Evolutionary conservation across 2,888 invertebrate species (phyloP), one percentile per base, ranked within the genome.

Genomic region (Microdon myrmicae): DNA sequence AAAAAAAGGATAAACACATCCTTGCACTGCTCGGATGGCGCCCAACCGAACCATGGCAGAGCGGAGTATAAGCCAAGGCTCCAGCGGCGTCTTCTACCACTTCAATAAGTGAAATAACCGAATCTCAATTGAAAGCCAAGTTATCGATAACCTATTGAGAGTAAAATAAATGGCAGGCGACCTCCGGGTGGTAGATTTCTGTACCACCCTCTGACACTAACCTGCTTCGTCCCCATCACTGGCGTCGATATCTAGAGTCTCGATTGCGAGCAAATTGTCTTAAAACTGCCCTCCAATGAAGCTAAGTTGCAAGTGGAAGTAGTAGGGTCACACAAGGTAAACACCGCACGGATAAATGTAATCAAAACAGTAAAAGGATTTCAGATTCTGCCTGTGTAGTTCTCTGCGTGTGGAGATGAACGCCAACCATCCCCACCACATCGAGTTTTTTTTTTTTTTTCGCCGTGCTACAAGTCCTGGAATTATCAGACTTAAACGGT

Each of bases 111-210:
- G 58, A 43, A 64, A 64, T 64, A 64, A 64, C 51, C 58, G 43
- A 64, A 64, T 58, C 64, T 58, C 58, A 64, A 64, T 64, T 64
- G 64, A 64, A 53, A 64, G 56, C 64, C 58, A 64, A 58, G 51
- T 64, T 64, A 64, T 64, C 64, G 58, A 64, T 64, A 58, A 64
- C 51, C 58, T 56, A 58, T 58, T 58, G 64, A 53, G 58, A 51
- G 47, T 64, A 64, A 58, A 64, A 64, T 26, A 37, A 37, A 47
- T 53, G 39, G 22, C 41, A 53, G 31, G 26, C n/a, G n/a, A n/a
- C n/a, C n/a, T n/a, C n/a, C n/a, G n/a, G n/a, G n/a, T n/a, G n/a
- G n/a, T n/a, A n/a, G 16, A 29, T 25, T 25, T 35, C 9, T 4
- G 14, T 19, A 13, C 32, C 12, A 10, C 23, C 31, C 17, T 2